Evolutionary conservation across 2,888 invertebrate genomes (phyloP).

Genomic region (Drosophila borealis): DNA sequence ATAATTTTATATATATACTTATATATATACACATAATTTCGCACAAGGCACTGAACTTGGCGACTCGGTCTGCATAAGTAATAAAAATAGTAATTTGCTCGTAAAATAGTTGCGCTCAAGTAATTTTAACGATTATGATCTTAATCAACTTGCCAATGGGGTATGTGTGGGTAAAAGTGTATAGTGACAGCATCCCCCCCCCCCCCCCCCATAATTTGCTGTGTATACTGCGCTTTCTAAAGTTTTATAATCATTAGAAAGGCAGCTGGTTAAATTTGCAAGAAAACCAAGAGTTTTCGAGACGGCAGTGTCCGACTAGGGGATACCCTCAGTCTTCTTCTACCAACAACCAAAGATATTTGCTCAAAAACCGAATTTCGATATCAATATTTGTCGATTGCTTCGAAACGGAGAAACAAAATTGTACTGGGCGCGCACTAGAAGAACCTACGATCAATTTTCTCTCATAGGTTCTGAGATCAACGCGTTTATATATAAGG

Average conservation of each 20-base stretch:
- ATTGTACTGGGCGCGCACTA: too few species aligned
- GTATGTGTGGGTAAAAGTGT: not conserved
- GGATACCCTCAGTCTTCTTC: too few species aligned
- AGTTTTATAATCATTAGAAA: constrained; percentile 8
- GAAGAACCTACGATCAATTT: too few species aligned
- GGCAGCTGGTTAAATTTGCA: not conserved
- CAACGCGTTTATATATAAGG: too few species aligned
- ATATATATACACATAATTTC: constrained; percentile 59
- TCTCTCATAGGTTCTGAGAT: too few species aligned
- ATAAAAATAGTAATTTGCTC: constrained; percentile 77
- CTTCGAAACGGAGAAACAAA: too few species aligned
- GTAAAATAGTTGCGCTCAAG: constrained; percentile 79
- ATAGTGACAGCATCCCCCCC: not conserved
- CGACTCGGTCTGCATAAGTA: constrained; percentile 73
- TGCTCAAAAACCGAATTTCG: too few species aligned
- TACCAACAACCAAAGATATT: too few species aligned
- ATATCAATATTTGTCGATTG: too few species aligned
- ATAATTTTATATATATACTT: not conserved
- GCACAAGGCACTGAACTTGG: constrained; percentile 66
- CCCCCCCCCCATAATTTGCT: not conserved
- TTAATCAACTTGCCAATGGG: constrained; percentile 69
- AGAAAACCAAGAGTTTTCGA: not conserved
- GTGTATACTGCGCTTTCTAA: constrained; percentile 11
- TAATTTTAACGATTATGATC: constrained; percentile 81
- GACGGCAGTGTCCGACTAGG: too few species aligned